phyloP scores from a whole-genome alignment of 2,113 vertebrate genomes.

The Microcebus murinus region DNA sequence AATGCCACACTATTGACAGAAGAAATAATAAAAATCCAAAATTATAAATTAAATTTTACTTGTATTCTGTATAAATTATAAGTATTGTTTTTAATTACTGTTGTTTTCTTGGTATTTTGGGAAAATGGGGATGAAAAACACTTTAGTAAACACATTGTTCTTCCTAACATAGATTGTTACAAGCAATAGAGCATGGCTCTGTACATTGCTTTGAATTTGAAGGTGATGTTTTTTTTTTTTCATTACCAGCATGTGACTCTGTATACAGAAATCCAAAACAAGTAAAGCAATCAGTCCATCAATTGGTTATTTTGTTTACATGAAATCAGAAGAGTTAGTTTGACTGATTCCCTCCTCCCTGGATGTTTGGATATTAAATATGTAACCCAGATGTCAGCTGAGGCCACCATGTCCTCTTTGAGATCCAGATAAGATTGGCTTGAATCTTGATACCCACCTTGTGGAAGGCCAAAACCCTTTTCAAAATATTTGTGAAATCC shows the following conservation, averaged over 20 bases:
- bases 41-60: neutral
- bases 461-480: neutral
- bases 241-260: slow-evolving; percentile 52
- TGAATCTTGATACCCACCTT: slow-evolving; percentile 33
- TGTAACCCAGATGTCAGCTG: slow-evolving; percentile 74
- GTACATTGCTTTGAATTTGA: slow-evolving; percentile 34
- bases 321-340: slow-evolving; percentile 64
- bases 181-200: neutral
- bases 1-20: neutral
- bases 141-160: neutral
- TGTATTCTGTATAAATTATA: neutral
- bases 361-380: slow-evolving; percentile 75
- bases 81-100: neutral
- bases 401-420: neutral
- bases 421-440: slow-evolving; percentile 56
- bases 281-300: slow-evolving; percentile 62
- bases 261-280: slow-evolving; percentile 65
- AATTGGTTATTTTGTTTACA: slow-evolving; percentile 71
- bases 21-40: neutral
- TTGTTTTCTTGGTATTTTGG: neutral
- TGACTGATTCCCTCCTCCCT: slow-evolving; percentile 54
- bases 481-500: slow-evolving; percentile 19
- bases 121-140: neutral
- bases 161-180: neutral
- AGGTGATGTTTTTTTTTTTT: slow-evolving; percentile 26